Percentiles rank a stretch among this genome's conserved stretches.
These are phyloP conservation scores for Lates calcarifer DNA, from an alignment of 2,113 vertebrate genomes.

Conservation along the genomic window DNA sequence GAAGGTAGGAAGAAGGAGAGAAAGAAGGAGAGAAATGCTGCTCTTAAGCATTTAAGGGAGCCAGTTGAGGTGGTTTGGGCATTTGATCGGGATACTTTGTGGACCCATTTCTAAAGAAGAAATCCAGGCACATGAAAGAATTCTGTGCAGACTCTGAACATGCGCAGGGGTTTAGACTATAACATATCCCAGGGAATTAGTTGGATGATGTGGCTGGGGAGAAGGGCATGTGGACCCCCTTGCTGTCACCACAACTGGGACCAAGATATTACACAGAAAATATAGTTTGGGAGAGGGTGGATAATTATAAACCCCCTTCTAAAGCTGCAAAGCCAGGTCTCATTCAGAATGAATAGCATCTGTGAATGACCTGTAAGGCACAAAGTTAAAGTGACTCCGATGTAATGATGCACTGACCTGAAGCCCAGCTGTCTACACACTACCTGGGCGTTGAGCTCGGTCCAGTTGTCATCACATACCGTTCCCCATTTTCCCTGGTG, in stretches of 20 bases:
- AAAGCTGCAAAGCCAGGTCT: neutral
- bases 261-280: neutral
- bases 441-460: slow-evolving; percentile 75
- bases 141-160: no score
- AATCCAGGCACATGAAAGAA: no score
- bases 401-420: slow-evolving; percentile 69
- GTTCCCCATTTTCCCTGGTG: slow-evolving; percentile 80
- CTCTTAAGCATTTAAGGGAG: no score
- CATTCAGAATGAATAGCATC: neutral
- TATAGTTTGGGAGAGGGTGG: neutral
- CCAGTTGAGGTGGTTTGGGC: no score
- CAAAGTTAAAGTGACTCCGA: neutral
- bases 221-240: neutral
- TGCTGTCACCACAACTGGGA: no score
- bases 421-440: slow-evolving; percentile 83
- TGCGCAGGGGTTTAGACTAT: no score
- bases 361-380: neutral
- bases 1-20: no score
- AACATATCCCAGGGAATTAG: no score
- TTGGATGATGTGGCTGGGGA: no score
- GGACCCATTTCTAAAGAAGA: no score
- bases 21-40: no score
- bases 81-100: no score
- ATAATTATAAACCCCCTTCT: neutral
- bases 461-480: slow-evolving; percentile 84